Evolutionary conservation across 2,113 vertebrate species (phyloP).

Genomic region (Columbina picui): DNA sequence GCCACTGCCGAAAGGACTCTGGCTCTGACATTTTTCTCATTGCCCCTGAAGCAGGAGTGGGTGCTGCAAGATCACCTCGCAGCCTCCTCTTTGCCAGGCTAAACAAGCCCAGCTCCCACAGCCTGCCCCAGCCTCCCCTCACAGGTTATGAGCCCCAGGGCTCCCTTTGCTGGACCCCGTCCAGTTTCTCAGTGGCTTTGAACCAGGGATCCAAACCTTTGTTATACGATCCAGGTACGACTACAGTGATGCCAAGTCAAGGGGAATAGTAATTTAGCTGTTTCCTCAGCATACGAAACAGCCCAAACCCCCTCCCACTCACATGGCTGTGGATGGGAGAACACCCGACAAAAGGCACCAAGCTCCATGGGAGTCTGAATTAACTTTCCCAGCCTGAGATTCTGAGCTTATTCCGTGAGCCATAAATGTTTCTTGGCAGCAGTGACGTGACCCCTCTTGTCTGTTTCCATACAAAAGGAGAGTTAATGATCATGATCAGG

Average conservation of each 20-base stretch:
- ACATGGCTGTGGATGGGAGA: background rate
- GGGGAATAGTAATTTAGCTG: background rate
- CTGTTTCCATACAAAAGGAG: background rate
- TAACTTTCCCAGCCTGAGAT: background rate
- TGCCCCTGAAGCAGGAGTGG: background rate
- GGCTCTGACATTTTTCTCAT: background rate
- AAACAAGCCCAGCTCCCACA: background rate
- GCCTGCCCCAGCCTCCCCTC: background rate
- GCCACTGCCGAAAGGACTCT: background rate
- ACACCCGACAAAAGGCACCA: background rate
- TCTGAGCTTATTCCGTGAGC: background rate
- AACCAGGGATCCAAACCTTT: background rate
- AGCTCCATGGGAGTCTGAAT: background rate
- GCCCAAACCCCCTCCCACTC: background rate
- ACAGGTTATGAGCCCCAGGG: background rate
- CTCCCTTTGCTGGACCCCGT: background rate
- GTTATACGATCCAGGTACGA: accelerated
- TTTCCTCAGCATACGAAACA: background rate
- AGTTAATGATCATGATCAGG: background rate
- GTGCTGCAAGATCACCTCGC: background rate
- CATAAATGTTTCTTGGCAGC: background rate
- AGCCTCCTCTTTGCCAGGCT: background rate
- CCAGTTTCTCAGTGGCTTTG: background rate
- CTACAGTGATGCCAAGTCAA: background rate
- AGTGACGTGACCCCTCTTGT: background rate